A percentile compares a stretch with the other conserved stretches of the same genome.
Evolutionary conservation across 2,888 invertebrate species (phyloP).

Genomic region (Cyaniris semiargus): DNA sequence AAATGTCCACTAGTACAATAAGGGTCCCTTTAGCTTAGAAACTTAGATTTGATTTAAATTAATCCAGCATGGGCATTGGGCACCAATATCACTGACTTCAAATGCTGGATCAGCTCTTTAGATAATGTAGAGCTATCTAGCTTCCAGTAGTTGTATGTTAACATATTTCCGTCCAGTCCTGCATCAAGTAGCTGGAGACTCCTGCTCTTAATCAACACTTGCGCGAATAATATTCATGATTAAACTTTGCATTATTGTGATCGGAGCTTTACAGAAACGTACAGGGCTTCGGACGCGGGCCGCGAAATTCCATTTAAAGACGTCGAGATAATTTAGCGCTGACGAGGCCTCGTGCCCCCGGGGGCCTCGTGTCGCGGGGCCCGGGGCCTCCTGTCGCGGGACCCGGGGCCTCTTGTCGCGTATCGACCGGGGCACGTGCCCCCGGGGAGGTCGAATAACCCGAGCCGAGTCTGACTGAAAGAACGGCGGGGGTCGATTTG

Average conservation of each 20-base stretch:
- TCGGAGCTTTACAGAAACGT: slow-evolving; percentile 47
- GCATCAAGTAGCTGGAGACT: no score
- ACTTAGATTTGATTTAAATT: no score
- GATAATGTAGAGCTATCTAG: no score
- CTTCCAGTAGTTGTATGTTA: no score
- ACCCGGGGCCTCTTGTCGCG: slow-evolving; percentile 37
- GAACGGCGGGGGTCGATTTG: slow-evolving; percentile 7
- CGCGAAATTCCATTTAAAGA: slow-evolving; percentile 80
- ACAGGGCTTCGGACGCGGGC: slow-evolving; percentile 61
- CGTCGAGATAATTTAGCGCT: slow-evolving; percentile 79
- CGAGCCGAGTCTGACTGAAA: slow-evolving; percentile 20
- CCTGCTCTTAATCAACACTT: no score
- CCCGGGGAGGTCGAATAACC: slow-evolving; percentile 11
- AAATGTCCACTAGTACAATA: no score
- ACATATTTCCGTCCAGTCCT: no score
- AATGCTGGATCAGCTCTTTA: no score
- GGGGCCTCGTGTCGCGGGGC: slow-evolving; percentile 66
- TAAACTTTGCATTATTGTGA: background rate
- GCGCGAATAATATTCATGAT: no score
- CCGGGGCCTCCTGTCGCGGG: slow-evolving; percentile 63
- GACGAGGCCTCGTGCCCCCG: slow-evolving; percentile 57
- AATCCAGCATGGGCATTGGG: no score
- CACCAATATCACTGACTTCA: no score
- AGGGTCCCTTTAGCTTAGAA: no score
- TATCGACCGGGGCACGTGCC: slow-evolving; percentile 65